Evolutionary conservation across 2,113 vertebrate genomes (phyloP), one percentile per base, ranked within the genome.

Genomic region (Sminthopsis crassicaudata): DNA sequence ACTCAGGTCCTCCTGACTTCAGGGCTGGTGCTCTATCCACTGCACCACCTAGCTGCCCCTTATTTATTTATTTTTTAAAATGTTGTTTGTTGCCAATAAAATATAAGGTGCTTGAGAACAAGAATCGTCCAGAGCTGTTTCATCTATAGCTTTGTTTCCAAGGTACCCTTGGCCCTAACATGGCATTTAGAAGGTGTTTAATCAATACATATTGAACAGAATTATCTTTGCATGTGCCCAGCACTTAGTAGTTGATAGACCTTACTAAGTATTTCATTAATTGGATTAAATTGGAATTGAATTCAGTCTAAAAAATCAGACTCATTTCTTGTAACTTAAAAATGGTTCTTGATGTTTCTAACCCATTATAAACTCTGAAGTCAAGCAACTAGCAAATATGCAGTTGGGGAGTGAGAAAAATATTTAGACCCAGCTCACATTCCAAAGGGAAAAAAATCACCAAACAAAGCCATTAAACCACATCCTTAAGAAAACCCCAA

Each of bases 391-490:
- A 93, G 51, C 92, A 95, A 97, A 97, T 96, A 96, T 96, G 93
- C 84, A 97, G 94, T 94, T 88, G 27, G 36, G 93, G 88, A 96
- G 25, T 46, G 91, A 88, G 96, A 97, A 94, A 95, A 96, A 97
- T 97, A 95, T 93, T 94, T 96, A 94, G 96, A 95, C 96, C 95
- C 96, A 95, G 90, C 25, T 93, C 92, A 96, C 97, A 97, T 98
- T 97, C 97, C 97, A 96, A 93, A 97, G 94, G 91, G 95, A 97
- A 97, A 97, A 97, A 96, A 97, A 97, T 97, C 96, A 92, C 97
- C 96, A 94, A 96, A 95, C 94, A 95, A 97, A 97, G 96, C 96
- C 96, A 97, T 96, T 95, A 97, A 98, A 98, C 97, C 97, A 97
- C 97, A 97, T 98, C 97, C 97, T 98, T 96, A 96, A 93, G 51